A percentile compares a stretch with the other conserved stretches of the same genome.
Evolutionary conservation across 92 coral and sea anemone species (phyloP).

Genomic region (Palythoa grandis): DNA sequence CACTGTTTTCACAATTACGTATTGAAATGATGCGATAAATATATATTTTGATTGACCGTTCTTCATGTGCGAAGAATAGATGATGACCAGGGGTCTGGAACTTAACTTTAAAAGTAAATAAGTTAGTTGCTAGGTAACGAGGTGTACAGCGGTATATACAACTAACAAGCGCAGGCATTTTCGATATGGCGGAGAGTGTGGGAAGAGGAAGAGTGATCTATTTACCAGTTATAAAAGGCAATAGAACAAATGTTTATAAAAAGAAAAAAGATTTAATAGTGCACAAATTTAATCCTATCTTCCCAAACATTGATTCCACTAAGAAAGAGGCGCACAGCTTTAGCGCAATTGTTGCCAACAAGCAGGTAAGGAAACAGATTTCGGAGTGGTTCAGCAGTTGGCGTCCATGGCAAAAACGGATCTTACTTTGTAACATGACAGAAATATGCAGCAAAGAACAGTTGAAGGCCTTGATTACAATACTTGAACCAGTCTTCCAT

Average conservation of each 20-base stretch:
- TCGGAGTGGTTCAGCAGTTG: constrained; percentile 91
- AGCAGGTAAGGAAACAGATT: constrained; percentile 81
- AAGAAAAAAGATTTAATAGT: constrained; percentile 52
- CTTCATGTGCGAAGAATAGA: no score
- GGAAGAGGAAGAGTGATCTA: constrained; percentile 25
- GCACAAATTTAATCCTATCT: constrained; percentile 53
- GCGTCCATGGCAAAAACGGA: constrained; percentile 94
- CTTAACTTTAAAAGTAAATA: not conserved
- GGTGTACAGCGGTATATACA: constrained; percentile 27
- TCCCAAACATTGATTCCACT: constrained; percentile 75
- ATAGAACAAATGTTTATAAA: constrained; percentile 21
- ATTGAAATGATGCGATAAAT: no score
- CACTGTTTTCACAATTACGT: no score
- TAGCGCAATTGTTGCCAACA: constrained; percentile 79
- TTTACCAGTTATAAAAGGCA: constrained; percentile 50
- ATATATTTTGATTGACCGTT: no score
- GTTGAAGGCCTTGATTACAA: constrained; percentile 78
- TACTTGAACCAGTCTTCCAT: constrained; percentile 97
- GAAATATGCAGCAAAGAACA: constrained; percentile 87
- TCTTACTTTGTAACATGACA: constrained; percentile 87
- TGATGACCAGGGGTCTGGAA: not conserved
- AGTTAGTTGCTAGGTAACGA: constrained; percentile 51
- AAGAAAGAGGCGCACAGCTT: constrained; percentile 68
- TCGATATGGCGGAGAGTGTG: constrained; percentile 66
- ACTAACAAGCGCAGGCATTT: not conserved